phyloP scores from a whole-genome alignment of 2,888 invertebrate genomes.

The Caenorhabditis uteleia region DNA sequence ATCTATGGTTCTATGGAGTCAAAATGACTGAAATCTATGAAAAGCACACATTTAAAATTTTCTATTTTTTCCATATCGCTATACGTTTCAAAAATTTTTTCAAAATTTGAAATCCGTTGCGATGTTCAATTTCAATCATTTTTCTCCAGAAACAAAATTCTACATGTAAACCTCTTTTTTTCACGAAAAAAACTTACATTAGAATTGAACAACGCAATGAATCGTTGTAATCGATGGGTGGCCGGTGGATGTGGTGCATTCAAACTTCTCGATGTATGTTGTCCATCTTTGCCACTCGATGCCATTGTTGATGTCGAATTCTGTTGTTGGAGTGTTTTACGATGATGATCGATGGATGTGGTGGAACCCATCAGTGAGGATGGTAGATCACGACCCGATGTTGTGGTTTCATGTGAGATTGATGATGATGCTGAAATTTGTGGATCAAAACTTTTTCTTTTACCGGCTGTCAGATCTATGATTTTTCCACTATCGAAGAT shows the following conservation, averaged over 20 bases:
- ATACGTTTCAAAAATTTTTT: too few relatives aligned
- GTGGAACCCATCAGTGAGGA: constrained; percentile 31
- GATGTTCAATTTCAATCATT: too few relatives aligned
- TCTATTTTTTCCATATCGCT: too few relatives aligned
- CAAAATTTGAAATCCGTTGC: too few relatives aligned
- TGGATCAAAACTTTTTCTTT: background rate
- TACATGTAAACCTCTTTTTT: too few relatives aligned
- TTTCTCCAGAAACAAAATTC: too few relatives aligned
- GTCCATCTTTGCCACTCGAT: too few relatives aligned
- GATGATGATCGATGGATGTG: constrained; percentile 11
- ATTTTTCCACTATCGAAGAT: too few relatives aligned
- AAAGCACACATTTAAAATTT: too few relatives aligned
- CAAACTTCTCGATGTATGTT: constrained; percentile 30
- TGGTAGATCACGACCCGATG: constrained; percentile 19
- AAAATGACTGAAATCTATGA: too few relatives aligned
- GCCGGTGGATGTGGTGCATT: constrained; percentile 47
- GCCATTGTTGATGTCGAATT: constrained; percentile 9
- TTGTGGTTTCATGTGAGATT: constrained; percentile 32
- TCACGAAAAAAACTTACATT: constrained; percentile 20
- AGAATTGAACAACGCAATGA: constrained; percentile 47
- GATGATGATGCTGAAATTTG: constrained; percentile 27
- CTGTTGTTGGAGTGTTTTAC: background rate
- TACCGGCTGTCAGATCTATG: constrained; percentile 1
- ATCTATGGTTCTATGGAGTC: too few relatives aligned
- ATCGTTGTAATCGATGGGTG: constrained; percentile 46